Conservation (phyloP, 2,888 invertebrate genomes). For the Eupithecia centaureata region DNA sequence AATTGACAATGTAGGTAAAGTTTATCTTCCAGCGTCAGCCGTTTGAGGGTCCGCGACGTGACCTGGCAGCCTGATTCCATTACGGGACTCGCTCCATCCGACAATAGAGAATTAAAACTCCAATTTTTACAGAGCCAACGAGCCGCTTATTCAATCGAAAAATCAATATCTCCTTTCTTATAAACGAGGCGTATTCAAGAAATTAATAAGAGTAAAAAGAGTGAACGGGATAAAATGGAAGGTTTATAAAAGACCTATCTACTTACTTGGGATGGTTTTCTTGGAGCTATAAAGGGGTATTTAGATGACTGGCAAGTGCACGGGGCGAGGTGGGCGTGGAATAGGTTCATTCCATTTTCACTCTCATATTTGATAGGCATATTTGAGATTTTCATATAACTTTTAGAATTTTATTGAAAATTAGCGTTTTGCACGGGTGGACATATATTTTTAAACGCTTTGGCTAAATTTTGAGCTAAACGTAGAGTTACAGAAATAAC, state of each 20-base stretch:
- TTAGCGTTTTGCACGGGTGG: too few species aligned
- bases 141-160: constrained; percentile 70
- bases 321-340: not conserved
- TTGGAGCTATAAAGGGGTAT: not conserved
- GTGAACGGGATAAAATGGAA: constrained; percentile 26
- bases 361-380: too few species aligned
- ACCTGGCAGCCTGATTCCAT: constrained; percentile 75
- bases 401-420: too few species aligned
- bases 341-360: too few species aligned
- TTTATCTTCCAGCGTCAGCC: constrained; percentile 80
- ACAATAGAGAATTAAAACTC: constrained; percentile 75
- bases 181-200: constrained; percentile 51
- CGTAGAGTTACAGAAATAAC: too few species aligned
- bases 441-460: too few species aligned
- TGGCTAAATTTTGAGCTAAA: too few species aligned
- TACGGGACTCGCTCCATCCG: constrained; percentile 56
- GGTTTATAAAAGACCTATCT: constrained; percentile 11
- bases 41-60: constrained; percentile 76
- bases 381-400: too few species aligned
- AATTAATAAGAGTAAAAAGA: constrained; percentile 42
- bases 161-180: constrained; percentile 63
- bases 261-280: not conserved
- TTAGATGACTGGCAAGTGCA: not conserved
- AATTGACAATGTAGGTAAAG: constrained; percentile 82
- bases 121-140: constrained; percentile 68